Evolutionary conservation across 2,797 vertebrate species (phyloP), one percentile per base, ranked within the genome.

Genomic region (Meriones psammophilus): DNA sequence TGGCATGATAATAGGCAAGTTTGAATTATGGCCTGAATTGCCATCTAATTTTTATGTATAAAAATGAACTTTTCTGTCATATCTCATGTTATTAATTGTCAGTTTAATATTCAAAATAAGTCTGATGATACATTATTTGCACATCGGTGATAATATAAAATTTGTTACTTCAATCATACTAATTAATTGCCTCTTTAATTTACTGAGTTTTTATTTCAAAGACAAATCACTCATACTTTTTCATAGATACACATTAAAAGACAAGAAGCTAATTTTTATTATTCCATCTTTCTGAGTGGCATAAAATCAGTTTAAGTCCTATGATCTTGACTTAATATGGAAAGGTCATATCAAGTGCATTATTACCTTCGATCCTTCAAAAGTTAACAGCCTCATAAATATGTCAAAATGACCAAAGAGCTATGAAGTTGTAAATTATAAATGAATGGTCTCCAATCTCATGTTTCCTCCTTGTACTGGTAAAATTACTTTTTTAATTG

Each of bases 331-430:
- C 95, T 98, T 97, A 97, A 85, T 95, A 98, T 89, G 92, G 87
- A 94, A 94, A 96, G 98, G 97, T 98, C 97, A 98, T 22, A 97
- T 97, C 97, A 98, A 98, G 97, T 97, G 97, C 96, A 94, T 96
- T 98, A 94, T 96, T 98, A 97, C 84, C 97, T 96, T 73, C 50
- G 93, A 97, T 97, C 97, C 97, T 96, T 93, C 98, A 97, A 97
- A 98, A 98, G 96, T 98, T 98, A 98, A 98, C 94, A 96, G 97
- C 96, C 97, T 97, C 96, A 98, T 98, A 98, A 98, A 98, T 96
- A 98, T 98, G 97, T 98, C 97, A 98, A 86, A 94, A 97, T 98
- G 97, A 98, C 97, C 98, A 98, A 98, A 98, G 95, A 54, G 97
- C 96, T 93, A 98, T 98, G 97, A 98, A 98, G 81, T 83, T 98